Percentiles rank a stretch among this genome's conserved stretches.
phyloP scores from a whole-genome alignment of 2,113 vertebrate genomes.

The Plecturocebus donacophilus region DNA sequence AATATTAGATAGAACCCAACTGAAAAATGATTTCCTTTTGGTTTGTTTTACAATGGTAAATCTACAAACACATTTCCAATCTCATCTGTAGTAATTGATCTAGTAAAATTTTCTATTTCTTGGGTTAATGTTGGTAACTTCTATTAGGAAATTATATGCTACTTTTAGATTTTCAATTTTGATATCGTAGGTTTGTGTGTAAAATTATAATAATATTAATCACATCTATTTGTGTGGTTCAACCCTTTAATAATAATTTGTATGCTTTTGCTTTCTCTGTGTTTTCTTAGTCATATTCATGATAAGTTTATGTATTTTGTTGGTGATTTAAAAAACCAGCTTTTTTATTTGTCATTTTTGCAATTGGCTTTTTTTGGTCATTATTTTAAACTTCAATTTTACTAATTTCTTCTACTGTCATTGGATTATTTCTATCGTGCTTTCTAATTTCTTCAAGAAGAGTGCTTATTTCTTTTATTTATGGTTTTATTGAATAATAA shows the following conservation, averaged over 20 bases:
- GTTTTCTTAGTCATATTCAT: neutral
- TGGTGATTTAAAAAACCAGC: neutral
- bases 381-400: slow-evolving; percentile 41
- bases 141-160: neutral
- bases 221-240: slow-evolving; percentile 2
- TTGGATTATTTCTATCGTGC: slow-evolving; percentile 13
- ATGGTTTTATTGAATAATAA: neutral
- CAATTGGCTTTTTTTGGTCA: neutral
- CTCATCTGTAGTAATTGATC: neutral
- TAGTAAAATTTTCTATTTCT: slow-evolving; percentile 17
- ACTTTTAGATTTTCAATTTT: slow-evolving; percentile 39
- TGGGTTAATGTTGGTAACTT: slow-evolving; percentile 31
- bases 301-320: slow-evolving; percentile 8
- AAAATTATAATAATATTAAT: slow-evolving; percentile 44
- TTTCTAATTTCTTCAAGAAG: slow-evolving; percentile 33
- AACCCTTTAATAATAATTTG: neutral
- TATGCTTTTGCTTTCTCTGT: neutral
- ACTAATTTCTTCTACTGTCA: neutral
- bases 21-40: neutral
- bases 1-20: neutral
- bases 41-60: neutral
- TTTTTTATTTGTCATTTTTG: slow-evolving; percentile 40
- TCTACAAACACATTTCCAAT: slow-evolving; percentile 31
- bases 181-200: neutral
- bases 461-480: neutral